Base-by-base conservation (phyloP, 2,888 invertebrate genomes). In the Callyntrura sp. region DNA sequence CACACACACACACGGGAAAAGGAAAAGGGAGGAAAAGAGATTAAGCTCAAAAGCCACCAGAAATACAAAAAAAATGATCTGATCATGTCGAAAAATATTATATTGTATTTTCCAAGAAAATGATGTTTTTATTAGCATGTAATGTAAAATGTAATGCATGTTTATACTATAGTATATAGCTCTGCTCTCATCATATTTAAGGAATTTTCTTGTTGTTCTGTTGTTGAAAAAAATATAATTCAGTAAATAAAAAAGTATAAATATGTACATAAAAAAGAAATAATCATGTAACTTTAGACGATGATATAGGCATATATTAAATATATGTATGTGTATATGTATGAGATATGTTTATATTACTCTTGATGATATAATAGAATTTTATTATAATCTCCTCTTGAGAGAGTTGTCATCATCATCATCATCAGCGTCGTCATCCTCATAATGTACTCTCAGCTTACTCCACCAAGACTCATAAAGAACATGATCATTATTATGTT, bases 401-500 rank as follows among this genome's bases (percentile, higher is more conserved):
- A 73, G 20, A 20, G 51, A 51, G 55, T 23, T 81, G 83, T 83
- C 57, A 76, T 76, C 78, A 78, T 85, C 62, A 28, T 85, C 51
- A 85, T 57, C 55, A 68, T 28, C 12, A 3, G 57, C 20, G 0
- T 23, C 11, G 0, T 23, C 43, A 45, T 73, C 28, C 25, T 51
- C 25, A 62, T 23, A 17, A 6, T 57, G 17, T 57, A 57, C 57
- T n/a, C 57, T n/a, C 57, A 57, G 6, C 57, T 57, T 17, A 17
- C 57, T 17, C 17, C 35, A 35, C 35, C 35, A 35, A 35, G 3
- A 35, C n/a, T 60, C 81, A 60, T 60, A 35, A 81, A 78, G 76
- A 81, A 81, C 60, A 81, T 51, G 48, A 81, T 81, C 60, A 81
- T 81, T 73, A 73, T 73, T 81, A 81, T 81, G 81, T 81, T 85